These are phyloP conservation scores for Menidia beryllina DNA, from an alignment of 2,113 vertebrate genomes.

Conservation along the genomic window DNA sequence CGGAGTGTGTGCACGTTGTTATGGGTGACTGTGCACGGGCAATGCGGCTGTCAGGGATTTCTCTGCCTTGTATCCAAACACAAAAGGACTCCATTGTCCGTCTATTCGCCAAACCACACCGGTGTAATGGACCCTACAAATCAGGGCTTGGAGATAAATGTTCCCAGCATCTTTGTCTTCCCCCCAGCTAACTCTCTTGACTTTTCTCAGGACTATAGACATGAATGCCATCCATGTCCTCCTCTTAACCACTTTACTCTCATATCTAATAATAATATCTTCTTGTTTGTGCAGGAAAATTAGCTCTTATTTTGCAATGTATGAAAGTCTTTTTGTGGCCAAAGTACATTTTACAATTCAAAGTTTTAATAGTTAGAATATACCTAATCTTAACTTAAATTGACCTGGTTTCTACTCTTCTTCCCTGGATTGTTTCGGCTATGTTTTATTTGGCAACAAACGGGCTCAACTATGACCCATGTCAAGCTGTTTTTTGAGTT, in stretches of 20 bases:
- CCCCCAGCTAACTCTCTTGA: constrained; percentile 7
- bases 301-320: neutral
- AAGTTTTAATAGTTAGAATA: rapidly evolving
- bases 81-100: neutral
- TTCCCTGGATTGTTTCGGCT: neutral
- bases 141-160: neutral
- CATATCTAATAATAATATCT: neutral
- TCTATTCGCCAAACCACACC: neutral
- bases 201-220: neutral
- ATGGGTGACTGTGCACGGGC: neutral
- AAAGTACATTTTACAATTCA: neutral
- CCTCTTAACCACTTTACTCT: neutral
- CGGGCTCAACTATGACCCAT: constrained; percentile 31
- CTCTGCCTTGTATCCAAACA: neutral
- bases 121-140: neutral
- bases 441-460: constrained; percentile 47
- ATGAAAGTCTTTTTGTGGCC: neutral
- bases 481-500: neutral
- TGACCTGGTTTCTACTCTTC: neutral
- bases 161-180: constrained; percentile 14
- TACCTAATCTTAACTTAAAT: neutral
- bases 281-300: neutral
- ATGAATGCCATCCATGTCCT: too few relatives aligned
- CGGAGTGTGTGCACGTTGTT: constrained; percentile 3
- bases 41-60: neutral